Evolutionary conservation across 2,888 invertebrate genomes (phyloP).

Genomic region (Pecten maximus): DNA sequence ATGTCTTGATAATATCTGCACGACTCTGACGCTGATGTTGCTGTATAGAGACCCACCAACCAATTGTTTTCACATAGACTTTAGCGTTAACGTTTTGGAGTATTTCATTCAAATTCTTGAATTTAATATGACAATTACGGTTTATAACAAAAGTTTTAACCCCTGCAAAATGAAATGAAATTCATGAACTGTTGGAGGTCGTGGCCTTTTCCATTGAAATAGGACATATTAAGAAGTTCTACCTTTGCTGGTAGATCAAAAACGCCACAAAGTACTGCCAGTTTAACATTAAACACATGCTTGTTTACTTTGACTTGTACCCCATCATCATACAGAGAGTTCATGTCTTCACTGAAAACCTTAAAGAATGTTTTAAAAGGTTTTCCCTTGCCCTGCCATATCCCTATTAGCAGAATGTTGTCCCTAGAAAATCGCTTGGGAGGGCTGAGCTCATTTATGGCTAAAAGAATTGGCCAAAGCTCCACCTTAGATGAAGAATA

Average conservation of each 20-base stretch:
- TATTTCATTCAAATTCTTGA: too few relatives aligned
- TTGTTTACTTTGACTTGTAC: slow-evolving; percentile 48
- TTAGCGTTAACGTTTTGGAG: too few relatives aligned
- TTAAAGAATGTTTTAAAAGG: slow-evolving; percentile 54
- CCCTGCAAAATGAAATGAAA: too few relatives aligned
- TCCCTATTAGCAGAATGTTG: slow-evolving; percentile 55
- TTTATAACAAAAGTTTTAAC: too few relatives aligned
- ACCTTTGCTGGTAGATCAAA: slow-evolving; percentile 62
- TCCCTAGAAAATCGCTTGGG: slow-evolving; percentile 53
- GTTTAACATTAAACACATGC: slow-evolving; percentile 43
- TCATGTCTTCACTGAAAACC: slow-evolving; percentile 50
- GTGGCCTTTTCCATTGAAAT: too few relatives aligned
- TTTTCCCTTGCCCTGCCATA: slow-evolving; percentile 62
- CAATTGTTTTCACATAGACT: too few relatives aligned
- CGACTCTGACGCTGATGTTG: too few relatives aligned
- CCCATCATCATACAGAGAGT: slow-evolving; percentile 47
- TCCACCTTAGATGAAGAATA: slow-evolving; percentile 56
- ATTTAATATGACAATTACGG: too few relatives aligned
- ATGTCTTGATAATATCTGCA: too few relatives aligned
- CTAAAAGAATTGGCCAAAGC: slow-evolving; percentile 58
- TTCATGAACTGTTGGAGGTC: too few relatives aligned
- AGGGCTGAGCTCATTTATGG: slow-evolving; percentile 58
- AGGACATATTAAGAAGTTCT: slow-evolving; percentile 60
- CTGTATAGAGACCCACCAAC: too few relatives aligned
- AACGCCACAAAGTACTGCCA: slow-evolving; percentile 50